Evolutionary conservation across 2,113 vertebrate genomes (phyloP), one percentile per base, ranked within the genome.

Genomic region (Balaenoptera acutorostrata): DNA sequence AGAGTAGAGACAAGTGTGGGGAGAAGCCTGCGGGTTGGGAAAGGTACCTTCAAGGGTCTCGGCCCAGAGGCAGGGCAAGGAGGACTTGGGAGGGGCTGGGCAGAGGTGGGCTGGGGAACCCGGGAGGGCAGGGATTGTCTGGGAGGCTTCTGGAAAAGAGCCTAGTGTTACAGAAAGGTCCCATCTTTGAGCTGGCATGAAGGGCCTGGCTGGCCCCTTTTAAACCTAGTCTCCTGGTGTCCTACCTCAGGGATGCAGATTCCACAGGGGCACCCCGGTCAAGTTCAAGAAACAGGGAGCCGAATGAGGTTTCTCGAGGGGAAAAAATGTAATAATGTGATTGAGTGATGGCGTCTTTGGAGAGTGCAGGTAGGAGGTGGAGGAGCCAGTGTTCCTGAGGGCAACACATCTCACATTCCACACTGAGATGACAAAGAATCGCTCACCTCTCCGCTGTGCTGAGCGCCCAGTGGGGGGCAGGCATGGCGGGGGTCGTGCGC

Each of bases 1-100:
- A 33, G 75, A 52, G 68, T 29, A 31, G 27, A 29, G 23, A 31
- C 21, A 5, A 7, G 7, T 1, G 29, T 29, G 9, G 7, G 33
- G 9, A 59, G 55, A 55, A 8, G 52, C 20, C 36, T 13, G 5
- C 0, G 0, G n/a, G 21, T 83, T 4, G 8, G 5, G 25, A 84
- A 90, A 64, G 57, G 46, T 17, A 87, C 9, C 29, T 95, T 41
- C 29, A 31, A 4, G 1, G 14, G 31, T 61, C 52, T 39, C 25
- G 4, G 27, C 55, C 13, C 71, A 12, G 12, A 72, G 46, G 31
- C 29, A 8, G 11, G 39, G 11, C 17, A 8, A 15, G 39, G 61
- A 61, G n/a, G 21, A 36, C 44, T 20, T 2, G 69, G 27, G 46
- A 41, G 8, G 25, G 15, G 21, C 10, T 9, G 31, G 31, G 10